These are phyloP conservation scores for Rhopilema esculentum DNA, from an alignment of 30 jellyfish, hydroid and myxozoan genomes.

Conservation along the genomic window DNA sequence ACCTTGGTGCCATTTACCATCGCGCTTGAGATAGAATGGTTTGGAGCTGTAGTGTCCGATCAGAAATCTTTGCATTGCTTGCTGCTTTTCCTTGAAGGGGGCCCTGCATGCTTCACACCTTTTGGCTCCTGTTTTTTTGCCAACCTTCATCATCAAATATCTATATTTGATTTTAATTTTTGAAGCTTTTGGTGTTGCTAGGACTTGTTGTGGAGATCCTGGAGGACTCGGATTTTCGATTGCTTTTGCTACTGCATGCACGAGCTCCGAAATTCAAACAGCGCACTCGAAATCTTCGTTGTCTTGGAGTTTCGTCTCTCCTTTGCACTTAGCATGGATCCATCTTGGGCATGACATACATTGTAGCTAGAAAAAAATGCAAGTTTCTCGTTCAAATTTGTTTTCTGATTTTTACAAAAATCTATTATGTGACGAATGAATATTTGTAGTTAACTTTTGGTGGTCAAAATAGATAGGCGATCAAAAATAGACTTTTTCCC, in stretches of 20 bases:
- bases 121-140: neutral
- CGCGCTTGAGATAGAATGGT: neutral
- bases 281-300: constrained; percentile 15
- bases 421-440: neutral
- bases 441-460: neutral
- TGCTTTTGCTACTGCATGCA: neutral
- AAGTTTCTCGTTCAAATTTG: neutral
- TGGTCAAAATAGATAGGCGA: neutral
- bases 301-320: neutral
- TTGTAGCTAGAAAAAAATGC: neutral
- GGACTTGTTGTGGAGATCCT: neutral
- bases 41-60: neutral
- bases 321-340: constrained; percentile 15
- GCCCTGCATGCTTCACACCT: neutral
- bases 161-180: neutral
- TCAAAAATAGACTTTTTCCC: neutral
- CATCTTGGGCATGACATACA: constrained; percentile 6
- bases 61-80: neutral
- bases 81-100: neutral
- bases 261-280: neutral
- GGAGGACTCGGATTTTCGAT: constrained; percentile 1
- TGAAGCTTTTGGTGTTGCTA: neutral
- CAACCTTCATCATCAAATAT: neutral
- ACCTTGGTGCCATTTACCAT: neutral
- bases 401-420: neutral